Conservation (phyloP, 2,113 vertebrate genomes). For the Toxostoma redivivum region DNA sequence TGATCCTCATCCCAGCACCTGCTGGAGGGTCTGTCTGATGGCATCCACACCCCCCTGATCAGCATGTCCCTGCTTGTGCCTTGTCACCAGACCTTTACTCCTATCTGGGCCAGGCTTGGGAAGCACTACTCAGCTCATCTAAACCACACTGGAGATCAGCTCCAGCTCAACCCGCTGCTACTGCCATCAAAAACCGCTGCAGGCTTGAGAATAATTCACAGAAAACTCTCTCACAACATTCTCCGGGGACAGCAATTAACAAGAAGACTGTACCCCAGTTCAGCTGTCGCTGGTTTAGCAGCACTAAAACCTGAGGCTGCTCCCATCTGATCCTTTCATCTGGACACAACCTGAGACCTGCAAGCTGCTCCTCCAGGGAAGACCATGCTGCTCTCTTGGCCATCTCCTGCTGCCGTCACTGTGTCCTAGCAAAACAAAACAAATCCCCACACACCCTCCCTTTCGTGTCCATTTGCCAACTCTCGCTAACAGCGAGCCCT, state of each 20-base stretch:
- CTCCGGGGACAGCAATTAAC: accelerated
- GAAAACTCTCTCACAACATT: accelerated
- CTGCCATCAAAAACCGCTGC: background rate
- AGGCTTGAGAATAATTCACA: background rate
- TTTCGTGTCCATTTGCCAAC: background rate
- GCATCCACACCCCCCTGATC: accelerated
- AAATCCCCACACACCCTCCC: accelerated
- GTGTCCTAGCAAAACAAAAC: background rate
- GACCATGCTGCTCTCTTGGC: accelerated
- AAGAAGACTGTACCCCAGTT: background rate
- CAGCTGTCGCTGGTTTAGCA: background rate
- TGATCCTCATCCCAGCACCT: accelerated
- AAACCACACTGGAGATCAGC: accelerated
- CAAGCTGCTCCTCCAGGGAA: too few relatives aligned
- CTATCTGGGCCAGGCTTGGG: accelerated
- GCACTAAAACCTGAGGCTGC: background rate
- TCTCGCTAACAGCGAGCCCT: background rate
- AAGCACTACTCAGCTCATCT: too few relatives aligned
- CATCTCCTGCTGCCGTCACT: accelerated
- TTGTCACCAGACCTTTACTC: accelerated
- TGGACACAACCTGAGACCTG: accelerated
- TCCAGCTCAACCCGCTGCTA: background rate
- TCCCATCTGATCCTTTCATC: accelerated
- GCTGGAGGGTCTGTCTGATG: too few relatives aligned
- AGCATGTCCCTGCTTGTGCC: accelerated